Percentiles rank a stretch among this genome's conserved stretches.
Evolutionary conservation across 2,797 vertebrate species (phyloP).

Genomic region (Hozukius guyotensis): DNA sequence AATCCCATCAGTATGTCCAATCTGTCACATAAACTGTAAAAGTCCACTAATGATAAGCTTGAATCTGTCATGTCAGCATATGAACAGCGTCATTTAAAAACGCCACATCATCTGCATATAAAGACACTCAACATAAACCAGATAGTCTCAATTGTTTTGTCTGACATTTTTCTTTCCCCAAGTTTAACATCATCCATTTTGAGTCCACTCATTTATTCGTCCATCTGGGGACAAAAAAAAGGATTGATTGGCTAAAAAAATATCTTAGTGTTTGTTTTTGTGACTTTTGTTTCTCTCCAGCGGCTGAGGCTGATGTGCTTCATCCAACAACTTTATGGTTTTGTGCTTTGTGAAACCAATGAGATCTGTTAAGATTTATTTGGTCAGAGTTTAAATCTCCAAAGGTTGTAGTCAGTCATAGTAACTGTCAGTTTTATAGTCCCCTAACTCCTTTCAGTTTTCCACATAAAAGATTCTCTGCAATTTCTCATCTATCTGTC

Average conservation of each 20-base stretch:
- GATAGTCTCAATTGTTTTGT: background rate
- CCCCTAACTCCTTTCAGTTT: background rate
- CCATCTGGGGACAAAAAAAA: background rate
- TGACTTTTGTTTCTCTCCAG: background rate
- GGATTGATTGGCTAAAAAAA: slow-evolving; percentile 1
- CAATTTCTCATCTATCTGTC: background rate
- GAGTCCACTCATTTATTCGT: background rate
- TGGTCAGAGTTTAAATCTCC: background rate
- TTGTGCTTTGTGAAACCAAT: slow-evolving; percentile 47
- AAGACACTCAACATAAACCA: slow-evolving; percentile 15
- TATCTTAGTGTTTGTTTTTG: background rate
- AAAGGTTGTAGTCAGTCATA: background rate
- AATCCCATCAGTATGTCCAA: background rate
- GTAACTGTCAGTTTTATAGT: background rate
- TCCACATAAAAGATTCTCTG: background rate
- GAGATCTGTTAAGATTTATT: background rate
- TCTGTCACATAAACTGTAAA: background rate
- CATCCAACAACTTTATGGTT: background rate
- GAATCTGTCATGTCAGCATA: background rate
- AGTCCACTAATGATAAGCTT: background rate
- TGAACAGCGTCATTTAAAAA: slow-evolving; percentile 15
- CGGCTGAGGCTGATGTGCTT: slow-evolving; percentile 4
- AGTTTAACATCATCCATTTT: background rate
- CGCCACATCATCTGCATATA: slow-evolving; percentile 52
- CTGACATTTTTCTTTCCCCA: background rate